Evolutionary conservation across 1,140 invertebrate species (phyloP), one percentile per base, ranked within the genome.

Genomic region (Tigriopus japonicus): DNA sequence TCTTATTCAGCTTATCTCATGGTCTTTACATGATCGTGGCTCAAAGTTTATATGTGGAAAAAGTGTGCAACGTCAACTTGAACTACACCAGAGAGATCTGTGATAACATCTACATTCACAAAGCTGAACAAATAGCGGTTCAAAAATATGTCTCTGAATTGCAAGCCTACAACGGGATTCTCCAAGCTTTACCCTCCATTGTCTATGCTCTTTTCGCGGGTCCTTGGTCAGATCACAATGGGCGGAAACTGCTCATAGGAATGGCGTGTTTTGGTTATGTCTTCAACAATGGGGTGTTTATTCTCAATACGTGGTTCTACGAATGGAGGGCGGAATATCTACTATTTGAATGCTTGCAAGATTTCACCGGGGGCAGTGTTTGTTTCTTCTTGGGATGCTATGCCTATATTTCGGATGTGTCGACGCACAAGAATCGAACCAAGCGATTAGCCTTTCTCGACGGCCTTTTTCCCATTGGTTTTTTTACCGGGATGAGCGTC

Each of bases 151-250:
- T 61, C 28, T 61, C 59, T 1, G 43, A 21, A 6, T 52, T 61
- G 7, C 59, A 61, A 61, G 59, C 43, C n/a, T 61, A 61, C 35
- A 61, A 61, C 53, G 49, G 51, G 6, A 40, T 61, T 61, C 59
- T 61, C 2, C 59, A 61, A 40, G 59, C 42, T 15, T 23, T 61
- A 24, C 59, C 59, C 41, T 21, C 59, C 19, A 40, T 61, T 3
- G 19, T 61, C 2, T 61, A 61, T 40, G 59, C 59, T 17, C 23
- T 61, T 1, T 61, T 61, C 40, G 59, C 59, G 58, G 59, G 59
- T 54, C 59, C 59, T 23, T 61, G 59, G 59, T 61, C 59, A 12
- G 59, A 61, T 61, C 14, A n/a, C 3, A 23, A 61, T 53, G 59
- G 59, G 14, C 17, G 59, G 21, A 52, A 19, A 15, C 2, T 53